Conservation (phyloP, 2,797 vertebrate genomes). For the Ispidina picta region DNA sequence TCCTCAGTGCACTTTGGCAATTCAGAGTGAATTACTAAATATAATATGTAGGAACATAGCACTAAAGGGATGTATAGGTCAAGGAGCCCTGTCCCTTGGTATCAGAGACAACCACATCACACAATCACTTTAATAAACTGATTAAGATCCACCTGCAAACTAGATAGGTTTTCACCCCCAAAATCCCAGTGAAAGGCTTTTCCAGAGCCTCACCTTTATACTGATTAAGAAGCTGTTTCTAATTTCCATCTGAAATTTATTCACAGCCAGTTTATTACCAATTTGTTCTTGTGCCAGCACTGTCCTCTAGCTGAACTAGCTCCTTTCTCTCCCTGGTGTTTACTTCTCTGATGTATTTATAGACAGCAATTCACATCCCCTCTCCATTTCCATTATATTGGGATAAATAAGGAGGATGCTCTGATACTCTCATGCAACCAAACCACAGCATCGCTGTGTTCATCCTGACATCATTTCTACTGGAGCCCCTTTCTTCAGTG, state of each 20-base stretch:
- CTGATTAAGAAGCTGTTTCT: constrained; percentile 57
- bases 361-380: constrained; percentile 16
- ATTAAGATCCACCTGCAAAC: constrained; percentile 39
- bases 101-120: constrained; percentile 4
- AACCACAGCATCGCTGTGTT: neutral
- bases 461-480: neutral
- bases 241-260: constrained; percentile 68
- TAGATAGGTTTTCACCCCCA: constrained; percentile 5
- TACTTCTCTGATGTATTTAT: constrained; percentile 29
- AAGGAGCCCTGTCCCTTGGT: constrained; percentile 6
- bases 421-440: neutral
- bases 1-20: neutral
- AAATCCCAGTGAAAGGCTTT: constrained; percentile 54
- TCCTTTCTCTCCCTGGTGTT: constrained; percentile 44
- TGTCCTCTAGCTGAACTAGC: constrained; percentile 62
- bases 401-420: neutral
- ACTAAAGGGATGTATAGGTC: constrained; percentile 3
- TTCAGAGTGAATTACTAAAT: constrained; percentile 33
- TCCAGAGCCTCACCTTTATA: constrained; percentile 34
- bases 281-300: constrained; percentile 54
- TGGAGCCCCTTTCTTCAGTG: neutral
- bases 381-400: constrained; percentile 7
- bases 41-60: neutral
- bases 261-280: constrained; percentile 48
- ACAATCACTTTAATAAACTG: constrained; percentile 36